Conservation (phyloP, 2,113 vertebrate species). For the Ursus arctos region DNA sequence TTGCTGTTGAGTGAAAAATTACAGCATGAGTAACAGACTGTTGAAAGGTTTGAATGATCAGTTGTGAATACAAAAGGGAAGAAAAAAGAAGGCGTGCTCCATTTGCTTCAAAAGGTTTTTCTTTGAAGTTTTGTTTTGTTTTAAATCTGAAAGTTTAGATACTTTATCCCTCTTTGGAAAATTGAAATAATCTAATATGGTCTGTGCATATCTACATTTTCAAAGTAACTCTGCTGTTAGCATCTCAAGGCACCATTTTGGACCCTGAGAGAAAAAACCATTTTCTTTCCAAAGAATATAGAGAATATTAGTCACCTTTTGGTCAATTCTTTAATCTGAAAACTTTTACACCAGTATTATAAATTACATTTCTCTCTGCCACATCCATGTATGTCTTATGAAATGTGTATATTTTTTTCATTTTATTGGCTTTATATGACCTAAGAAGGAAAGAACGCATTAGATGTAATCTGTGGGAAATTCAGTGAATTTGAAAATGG, state of each 20-base stretch:
- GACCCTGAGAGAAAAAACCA: neutral
- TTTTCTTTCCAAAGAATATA: neutral
- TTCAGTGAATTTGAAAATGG: neutral
- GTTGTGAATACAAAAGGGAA: neutral
- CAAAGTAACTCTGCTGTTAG: neutral
- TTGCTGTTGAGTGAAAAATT: neutral
- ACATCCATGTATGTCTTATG: neutral
- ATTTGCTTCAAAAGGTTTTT: neutral
- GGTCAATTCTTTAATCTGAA: neutral
- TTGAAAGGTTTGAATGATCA: slow-evolving; percentile 8
- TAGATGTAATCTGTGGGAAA: neutral
- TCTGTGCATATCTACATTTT: neutral
- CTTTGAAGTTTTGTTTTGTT: slow-evolving; percentile 24
- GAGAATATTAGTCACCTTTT: neutral
- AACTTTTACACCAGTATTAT: neutral
- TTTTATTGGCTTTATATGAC: neutral
- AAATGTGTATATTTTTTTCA: neutral
- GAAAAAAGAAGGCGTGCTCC: neutral
- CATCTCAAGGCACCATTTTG: neutral
- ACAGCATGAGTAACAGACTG: neutral
- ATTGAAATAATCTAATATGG: neutral
- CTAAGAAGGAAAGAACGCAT: neutral
- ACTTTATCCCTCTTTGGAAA: slow-evolving; percentile 15
- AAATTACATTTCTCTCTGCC: neutral
- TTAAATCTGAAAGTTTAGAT: neutral